Base-by-base conservation (phyloP, 2,888 invertebrate species). In the Drosophila meridiana region DNA sequence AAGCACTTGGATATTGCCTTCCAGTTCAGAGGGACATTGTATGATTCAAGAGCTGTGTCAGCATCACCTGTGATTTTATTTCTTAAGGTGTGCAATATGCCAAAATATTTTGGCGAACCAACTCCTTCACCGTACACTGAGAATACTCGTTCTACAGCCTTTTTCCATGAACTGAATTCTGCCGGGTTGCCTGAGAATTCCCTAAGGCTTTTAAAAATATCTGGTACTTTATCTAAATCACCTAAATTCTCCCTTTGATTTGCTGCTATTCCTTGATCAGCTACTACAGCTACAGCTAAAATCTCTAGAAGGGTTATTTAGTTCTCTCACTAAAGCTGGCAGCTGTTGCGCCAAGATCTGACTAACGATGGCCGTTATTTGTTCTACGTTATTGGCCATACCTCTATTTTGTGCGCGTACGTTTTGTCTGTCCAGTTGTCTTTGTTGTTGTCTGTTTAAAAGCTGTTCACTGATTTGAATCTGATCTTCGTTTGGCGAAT, bases 31-130 rank as follows among this genome's bases (percentile, higher is more conserved):
- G 69, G 69, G 14, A 65, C 58, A 26, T 72, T 72, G 45, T 72
- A 72, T 0, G 69, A 69, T 38, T 73, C 70, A 30, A 73, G 36
- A 6, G 63, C 69, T 13, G 53, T 64, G 36, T 73, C 73, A 11
- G 63, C 71, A 4, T 62, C 42, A 13, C 69, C 68, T 40, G 57
- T 50, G 4, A 77, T 69, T 42, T 77, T 73, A 20, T 77, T 77
- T 26, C 73, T 9, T 20, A 28, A 13, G 28, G 3, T 36, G 26
- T 55, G 9, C 4, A 28, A 14, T n/a, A 14, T 43, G 9, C 20
- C 43, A 20, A 43, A 43, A 14, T 43, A 43, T 42, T 26, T 43
- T 43, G 43, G 43, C 43, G 43, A 43, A 26, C 20, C 43, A 43
- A 2, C n/a, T 42, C 14, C n/a, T 42, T 5, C 42, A 9, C 5